Percentiles rank a stretch among this genome's conserved stretches.
These are phyloP conservation scores for Tineola bisselliella DNA, from an alignment of 2,888 invertebrate genomes.

Conservation along the genomic window DNA sequence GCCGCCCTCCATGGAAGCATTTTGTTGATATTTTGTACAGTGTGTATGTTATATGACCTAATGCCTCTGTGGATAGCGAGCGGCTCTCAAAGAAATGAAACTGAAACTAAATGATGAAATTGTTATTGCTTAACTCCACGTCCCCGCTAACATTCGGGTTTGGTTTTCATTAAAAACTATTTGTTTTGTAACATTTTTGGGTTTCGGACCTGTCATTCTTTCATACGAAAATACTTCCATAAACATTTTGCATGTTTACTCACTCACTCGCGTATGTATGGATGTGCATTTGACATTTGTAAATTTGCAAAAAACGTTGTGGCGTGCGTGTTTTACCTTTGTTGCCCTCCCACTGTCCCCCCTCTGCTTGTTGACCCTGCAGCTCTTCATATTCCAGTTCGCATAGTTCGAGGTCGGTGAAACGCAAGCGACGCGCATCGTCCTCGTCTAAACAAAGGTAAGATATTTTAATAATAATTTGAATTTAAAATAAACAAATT, in stretches of 20 bases:
- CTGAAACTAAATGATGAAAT: neutral
- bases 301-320: neutral
- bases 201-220: conserved; percentile 29
- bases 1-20: too few species aligned
- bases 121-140: conserved; percentile 30
- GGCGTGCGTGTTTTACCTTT: conserved; percentile 17
- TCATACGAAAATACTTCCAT: conserved; percentile 28
- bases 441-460: conserved; percentile 59
- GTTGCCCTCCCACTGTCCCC: conserved; percentile 31
- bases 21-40: too few species aligned
- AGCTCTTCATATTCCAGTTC: conserved; percentile 70
- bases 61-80: neutral
- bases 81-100: neutral
- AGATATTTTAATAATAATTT: conserved; percentile 20
- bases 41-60: too few species aligned
- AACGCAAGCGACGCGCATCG: conserved; percentile 53
- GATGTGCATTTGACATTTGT: too few species aligned
- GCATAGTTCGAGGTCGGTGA: conserved; percentile 53
- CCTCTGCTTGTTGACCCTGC: conserved; percentile 48
- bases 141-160: conserved; percentile 39
- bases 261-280: conserved; percentile 1
- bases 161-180: conserved; percentile 43
- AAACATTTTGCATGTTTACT: neutral
- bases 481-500: neutral
- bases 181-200: conserved; percentile 25